A percentile compares a stretch with the other conserved stretches of the same genome.
These are phyloP conservation scores for Andrena dorsata DNA, from an alignment of 2,888 invertebrate species.

Conservation along the genomic window DNA sequence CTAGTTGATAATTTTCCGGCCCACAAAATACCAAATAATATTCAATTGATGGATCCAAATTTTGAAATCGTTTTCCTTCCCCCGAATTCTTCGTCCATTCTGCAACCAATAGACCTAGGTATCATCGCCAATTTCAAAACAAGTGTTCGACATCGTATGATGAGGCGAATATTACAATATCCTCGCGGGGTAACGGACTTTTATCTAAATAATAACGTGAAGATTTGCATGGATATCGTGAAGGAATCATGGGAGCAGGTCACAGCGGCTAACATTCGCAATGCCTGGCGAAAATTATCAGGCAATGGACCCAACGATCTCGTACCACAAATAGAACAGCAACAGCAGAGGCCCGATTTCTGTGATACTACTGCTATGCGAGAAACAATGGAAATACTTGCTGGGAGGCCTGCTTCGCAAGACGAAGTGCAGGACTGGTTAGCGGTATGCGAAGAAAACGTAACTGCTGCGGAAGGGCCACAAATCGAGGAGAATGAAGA, in stretches of 20 bases:
- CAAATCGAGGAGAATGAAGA: no score
- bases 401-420: no score
- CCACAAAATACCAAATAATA: neutral
- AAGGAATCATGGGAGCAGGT: slow-evolving; percentile 1
- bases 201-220: slow-evolving; percentile 4
- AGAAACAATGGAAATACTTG: no score
- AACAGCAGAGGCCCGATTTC: no score
- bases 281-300: slow-evolving; percentile 7
- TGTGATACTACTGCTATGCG: no score
- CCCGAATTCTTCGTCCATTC: neutral
- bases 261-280: neutral
- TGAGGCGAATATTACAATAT: slow-evolving; percentile 1
- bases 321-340: no score
- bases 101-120: slow-evolving; percentile 8
- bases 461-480: no score
- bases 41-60: neutral
- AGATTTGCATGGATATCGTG: slow-evolving; percentile 11
- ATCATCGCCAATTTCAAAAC: neutral
- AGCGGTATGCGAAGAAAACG: no score
- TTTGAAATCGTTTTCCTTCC: slow-evolving; percentile 9
- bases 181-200: slow-evolving; percentile 2
- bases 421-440: no score
- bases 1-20: neutral
- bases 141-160: neutral
- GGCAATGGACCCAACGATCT: neutral